Percentiles rank a stretch among this genome's conserved stretches.
These are phyloP conservation scores for Penaeus monodon DNA, from an alignment of 2,888 invertebrate species.

Conservation along the genomic window DNA sequence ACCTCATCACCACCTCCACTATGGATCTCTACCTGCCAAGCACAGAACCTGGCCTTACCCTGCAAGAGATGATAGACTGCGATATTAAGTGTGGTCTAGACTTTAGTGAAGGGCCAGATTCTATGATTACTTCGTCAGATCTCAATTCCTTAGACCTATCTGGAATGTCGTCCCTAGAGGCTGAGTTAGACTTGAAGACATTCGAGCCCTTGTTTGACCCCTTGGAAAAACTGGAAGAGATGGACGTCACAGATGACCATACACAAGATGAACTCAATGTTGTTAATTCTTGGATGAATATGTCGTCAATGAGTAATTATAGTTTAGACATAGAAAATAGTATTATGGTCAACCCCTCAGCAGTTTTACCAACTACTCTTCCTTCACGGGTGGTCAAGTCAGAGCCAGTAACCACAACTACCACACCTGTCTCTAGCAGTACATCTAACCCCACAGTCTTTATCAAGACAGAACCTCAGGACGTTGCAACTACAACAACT, in stretches of 20 bases:
- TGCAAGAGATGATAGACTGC: constrained; percentile 91
- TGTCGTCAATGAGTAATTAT: constrained; percentile 69
- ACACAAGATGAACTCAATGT: constrained; percentile 44
- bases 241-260: constrained; percentile 50
- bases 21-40: constrained; percentile 64
- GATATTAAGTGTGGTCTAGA: constrained; percentile 78
- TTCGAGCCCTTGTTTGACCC: constrained; percentile 72
- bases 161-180: constrained; percentile 56
- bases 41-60: constrained; percentile 67
- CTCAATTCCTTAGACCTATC: constrained; percentile 55
- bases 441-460: constrained; percentile 35
- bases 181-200: constrained; percentile 69
- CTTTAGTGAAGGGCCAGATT: constrained; percentile 77
- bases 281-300: constrained; percentile 63
- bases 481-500: constrained; percentile 39
- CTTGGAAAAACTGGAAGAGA: constrained; percentile 73
- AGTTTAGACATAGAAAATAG: constrained; percentile 80
- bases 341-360: constrained; percentile 90
- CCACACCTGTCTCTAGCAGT: constrained; percentile 16
- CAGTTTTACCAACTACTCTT: constrained; percentile 82
- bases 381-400: constrained; percentile 34
- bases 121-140: constrained; percentile 66
- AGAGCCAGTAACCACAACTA: constrained; percentile 19
- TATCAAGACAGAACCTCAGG: constrained; percentile 53
- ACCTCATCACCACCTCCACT: constrained; percentile 26